Percentiles rank a stretch among this genome's conserved stretches.
Conservation (phyloP, 2,888 invertebrate species). For the Argyra leucocephala region DNA sequence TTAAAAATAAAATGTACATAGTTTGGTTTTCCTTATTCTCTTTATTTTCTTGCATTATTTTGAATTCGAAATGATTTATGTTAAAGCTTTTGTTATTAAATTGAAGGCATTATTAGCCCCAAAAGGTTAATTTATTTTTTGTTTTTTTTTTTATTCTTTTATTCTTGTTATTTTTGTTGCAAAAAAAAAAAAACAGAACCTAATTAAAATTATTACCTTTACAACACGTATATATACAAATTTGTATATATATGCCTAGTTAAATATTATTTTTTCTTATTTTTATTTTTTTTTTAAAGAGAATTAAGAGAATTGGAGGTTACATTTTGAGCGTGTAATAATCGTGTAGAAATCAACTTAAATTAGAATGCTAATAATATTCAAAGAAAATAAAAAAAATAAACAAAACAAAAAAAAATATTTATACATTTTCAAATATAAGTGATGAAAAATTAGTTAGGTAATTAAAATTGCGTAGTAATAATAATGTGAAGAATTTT, state of each 20-base stretch:
- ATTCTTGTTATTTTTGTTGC: background rate
- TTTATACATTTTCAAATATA: too few relatives aligned
- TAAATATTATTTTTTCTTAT: too few relatives aligned
- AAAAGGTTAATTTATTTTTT: background rate
- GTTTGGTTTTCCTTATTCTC: too few relatives aligned
- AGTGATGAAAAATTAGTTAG: too few relatives aligned
- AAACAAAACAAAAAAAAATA: too few relatives aligned
- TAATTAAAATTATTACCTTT: background rate
- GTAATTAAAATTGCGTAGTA: too few relatives aligned
- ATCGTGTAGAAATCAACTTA: background rate
- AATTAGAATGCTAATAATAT: background rate
- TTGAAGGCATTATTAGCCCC: background rate
- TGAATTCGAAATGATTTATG: conserved; percentile 2
- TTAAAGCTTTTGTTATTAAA: background rate
- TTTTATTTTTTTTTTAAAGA: too few relatives aligned
- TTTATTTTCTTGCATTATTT: background rate
- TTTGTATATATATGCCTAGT: too few relatives aligned
- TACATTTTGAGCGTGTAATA: background rate
- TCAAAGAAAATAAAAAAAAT: background rate
- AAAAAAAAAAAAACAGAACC: background rate
- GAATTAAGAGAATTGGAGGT: too few relatives aligned
- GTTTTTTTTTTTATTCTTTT: background rate
- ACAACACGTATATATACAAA: background rate
- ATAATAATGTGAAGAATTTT: too few relatives aligned
- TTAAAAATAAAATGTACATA: background rate